These are phyloP conservation scores for Pelecanoides urinatrix DNA, from an alignment of 2,113 vertebrate genomes.

Conservation along the genomic window DNA sequence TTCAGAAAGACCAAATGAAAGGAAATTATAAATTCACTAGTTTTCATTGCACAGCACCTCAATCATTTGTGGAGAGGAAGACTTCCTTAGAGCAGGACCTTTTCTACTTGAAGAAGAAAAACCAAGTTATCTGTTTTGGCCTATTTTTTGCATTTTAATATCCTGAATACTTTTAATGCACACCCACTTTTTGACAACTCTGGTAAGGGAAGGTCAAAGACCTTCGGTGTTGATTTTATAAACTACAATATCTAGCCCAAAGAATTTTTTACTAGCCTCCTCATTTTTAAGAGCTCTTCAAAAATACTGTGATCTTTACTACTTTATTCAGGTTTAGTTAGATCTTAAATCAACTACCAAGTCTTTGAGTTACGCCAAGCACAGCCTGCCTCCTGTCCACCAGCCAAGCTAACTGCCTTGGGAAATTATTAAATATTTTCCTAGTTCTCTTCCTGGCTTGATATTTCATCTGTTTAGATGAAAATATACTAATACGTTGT, in stretches of 20 bases:
- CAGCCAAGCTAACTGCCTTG: neutral
- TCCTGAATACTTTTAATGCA: neutral
- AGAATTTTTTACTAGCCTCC: neutral
- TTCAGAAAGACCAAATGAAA: neutral
- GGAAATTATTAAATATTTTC: neutral
- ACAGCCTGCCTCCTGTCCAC: neutral
- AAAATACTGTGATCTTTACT: neutral
- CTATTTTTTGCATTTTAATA: neutral
- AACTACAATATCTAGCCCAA: neutral
- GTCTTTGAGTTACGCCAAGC: neutral
- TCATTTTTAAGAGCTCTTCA: neutral
- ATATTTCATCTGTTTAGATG: neutral
- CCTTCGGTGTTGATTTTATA: neutral
- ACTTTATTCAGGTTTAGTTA: neutral
- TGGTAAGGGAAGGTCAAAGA: neutral
- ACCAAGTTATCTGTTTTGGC: neutral
- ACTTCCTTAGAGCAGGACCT: neutral
- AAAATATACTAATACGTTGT: neutral
- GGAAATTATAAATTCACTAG: neutral
- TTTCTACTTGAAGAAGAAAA: neutral
- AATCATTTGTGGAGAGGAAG: neutral
- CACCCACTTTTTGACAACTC: neutral
- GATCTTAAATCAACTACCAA: neutral
- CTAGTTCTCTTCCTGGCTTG: neutral
- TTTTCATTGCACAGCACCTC: neutral